Conservation (phyloP, 64 coral and sea anemone genomes). For the Montipora sp. region DNA sequence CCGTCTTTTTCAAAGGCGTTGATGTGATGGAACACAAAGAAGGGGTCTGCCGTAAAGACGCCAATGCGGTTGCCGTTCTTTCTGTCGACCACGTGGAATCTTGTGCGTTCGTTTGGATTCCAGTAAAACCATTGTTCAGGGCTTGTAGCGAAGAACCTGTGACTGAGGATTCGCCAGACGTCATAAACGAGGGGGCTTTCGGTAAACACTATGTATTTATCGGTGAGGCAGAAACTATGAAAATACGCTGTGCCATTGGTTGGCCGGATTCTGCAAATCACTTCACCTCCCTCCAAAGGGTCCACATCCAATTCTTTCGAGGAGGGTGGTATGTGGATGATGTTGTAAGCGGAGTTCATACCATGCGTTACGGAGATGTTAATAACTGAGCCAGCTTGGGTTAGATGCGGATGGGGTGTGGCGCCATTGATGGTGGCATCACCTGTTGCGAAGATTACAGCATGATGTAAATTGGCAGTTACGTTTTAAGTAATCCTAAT, state of each 20-base stretch:
- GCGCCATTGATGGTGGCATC: background rate
- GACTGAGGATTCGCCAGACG: conserved; percentile 25
- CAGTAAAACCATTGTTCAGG: conserved; percentile 65
- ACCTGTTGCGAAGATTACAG: conserved; percentile 1
- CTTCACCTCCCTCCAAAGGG: conserved; percentile 69
- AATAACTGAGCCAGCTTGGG: conserved; percentile 66
- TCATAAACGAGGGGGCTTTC: conserved; percentile 68
- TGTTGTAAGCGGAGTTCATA: conserved; percentile 32
- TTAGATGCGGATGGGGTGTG: conserved; percentile 79
- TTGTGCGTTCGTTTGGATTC: conserved; percentile 50
- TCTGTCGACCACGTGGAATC: conserved; percentile 80
- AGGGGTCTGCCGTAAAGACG: conserved; percentile 63
- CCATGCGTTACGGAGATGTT: conserved; percentile 64
- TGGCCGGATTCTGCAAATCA: conserved; percentile 68
- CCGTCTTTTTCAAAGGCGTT: conserved; percentile 89
- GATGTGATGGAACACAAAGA: conserved; percentile 91
- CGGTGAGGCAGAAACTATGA: conserved; percentile 94
- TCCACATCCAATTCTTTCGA: conserved; percentile 27
- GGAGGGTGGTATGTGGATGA: conserved; percentile 73
- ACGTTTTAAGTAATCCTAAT: too few relatives aligned
- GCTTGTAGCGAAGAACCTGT: conserved; percentile 30
- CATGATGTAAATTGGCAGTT: too few relatives aligned
- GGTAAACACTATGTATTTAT: conserved; percentile 83
- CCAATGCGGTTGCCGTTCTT: conserved; percentile 48
- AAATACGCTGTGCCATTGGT: conserved; percentile 56